phyloP scores from a whole-genome alignment of 1,140 invertebrate species.

The Monomorium pharaonis region DNA sequence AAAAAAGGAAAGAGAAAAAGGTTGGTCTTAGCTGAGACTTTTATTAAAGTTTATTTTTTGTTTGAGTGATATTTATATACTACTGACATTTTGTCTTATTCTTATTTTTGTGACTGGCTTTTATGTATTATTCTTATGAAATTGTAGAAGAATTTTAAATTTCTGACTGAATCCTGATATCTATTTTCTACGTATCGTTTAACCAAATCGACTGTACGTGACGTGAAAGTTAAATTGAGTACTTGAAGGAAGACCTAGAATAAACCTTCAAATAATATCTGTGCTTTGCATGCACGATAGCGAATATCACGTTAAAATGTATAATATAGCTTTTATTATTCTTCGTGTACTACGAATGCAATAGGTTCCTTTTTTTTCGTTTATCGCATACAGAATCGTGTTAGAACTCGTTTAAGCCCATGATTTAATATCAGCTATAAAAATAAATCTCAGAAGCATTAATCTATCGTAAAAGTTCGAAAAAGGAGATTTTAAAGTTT shows the following conservation, averaged over 20 bases:
- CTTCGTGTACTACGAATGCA: neutral
- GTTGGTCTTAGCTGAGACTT: conserved; percentile 83
- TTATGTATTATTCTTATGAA: neutral
- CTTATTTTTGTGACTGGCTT: neutral
- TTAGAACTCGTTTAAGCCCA: neutral
- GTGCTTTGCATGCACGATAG: conserved; percentile 10
- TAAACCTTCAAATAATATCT: conserved; percentile 16
- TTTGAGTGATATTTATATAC: neutral
- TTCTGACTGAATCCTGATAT: neutral
- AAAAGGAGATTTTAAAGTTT: conserved; percentile 9
- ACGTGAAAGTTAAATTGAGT: conserved; percentile 9
- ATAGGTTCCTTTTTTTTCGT: neutral
- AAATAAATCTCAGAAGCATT: neutral
- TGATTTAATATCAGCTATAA: conserved; percentile 9
- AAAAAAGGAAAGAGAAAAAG: neutral
- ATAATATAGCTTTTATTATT: conserved; percentile 14
- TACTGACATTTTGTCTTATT: neutral
- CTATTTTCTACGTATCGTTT: neutral
- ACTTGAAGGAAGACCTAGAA: neutral
- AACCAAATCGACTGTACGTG: neutral
- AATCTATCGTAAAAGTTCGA: neutral
- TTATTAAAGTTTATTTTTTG: conserved; percentile 38
- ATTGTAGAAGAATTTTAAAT: neutral
- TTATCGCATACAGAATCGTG: neutral
- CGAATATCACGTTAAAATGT: neutral